Base-by-base conservation (phyloP, 2,888 invertebrate genomes). In the Cacoxenus indagator region DNA sequence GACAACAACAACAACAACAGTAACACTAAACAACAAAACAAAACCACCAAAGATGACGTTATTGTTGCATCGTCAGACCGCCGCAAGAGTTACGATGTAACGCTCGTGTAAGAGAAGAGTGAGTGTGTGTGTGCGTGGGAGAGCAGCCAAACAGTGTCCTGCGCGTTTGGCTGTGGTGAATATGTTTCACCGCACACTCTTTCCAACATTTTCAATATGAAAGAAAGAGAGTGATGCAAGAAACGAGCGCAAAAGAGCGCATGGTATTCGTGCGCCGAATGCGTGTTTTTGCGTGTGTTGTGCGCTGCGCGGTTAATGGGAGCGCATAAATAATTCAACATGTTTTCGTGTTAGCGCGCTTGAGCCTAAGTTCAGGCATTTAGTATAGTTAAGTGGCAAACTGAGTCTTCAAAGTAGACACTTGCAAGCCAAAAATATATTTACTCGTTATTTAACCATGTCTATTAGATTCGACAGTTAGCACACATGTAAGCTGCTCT, bases 31-130 rank as follows among this genome's bases (percentile, higher is more conserved):
- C 75, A 80, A 79, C 80, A 79, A 80, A 76, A 83, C 74, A 75
- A 81, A 78, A 82, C 75, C 61, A 66, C 76, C 77, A 76, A 80
- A 83, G 83, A 83, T 80, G 80, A 80, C 80, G 80, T 78, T 83
- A 80, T 83, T 77, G 77, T 81, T 78, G 77, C 73, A 43, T 64
- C 64, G 48, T n/a, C 65, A 55, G 22, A 46, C 24, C 22, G n/a
- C 19, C 55, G 55, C 19, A 55, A n/a, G 26, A 14, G 55, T 43
- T 17, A 11, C 19, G 4, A 51, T 17, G 19, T 22, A 27, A 17
- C 9, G 48, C 17, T 22, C 17, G 51, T 51, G 22, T 51, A 51
- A 51, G 19, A 51, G 4, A 19, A 19, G 24, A 22, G 24, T 19
- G 51, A 19, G 46, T 1, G 46, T 6, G 46, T n/a, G 46, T 1